phyloP scores from a whole-genome alignment of 2,888 invertebrate genomes.

The Congeria kusceri region DNA sequence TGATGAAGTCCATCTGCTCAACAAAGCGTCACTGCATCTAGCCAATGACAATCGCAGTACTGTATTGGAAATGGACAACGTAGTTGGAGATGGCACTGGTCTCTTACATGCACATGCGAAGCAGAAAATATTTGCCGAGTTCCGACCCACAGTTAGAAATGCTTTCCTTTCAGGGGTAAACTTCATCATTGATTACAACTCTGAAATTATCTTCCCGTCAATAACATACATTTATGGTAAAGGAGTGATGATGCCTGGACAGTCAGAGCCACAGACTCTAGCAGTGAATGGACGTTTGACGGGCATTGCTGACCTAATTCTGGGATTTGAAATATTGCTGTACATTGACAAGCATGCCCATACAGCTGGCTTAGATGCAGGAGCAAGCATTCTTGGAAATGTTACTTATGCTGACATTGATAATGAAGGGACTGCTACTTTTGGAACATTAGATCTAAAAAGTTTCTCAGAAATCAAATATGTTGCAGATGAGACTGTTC shows the following conservation, averaged over 20 bases:
- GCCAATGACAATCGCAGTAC: slow-evolving; percentile 43
- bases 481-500: slow-evolving; percentile 65
- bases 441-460: slow-evolving; percentile 72
- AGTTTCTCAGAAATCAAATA: slow-evolving; percentile 67
- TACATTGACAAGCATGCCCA: slow-evolving; percentile 67
- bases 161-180: slow-evolving; percentile 73
- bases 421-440: slow-evolving; percentile 57
- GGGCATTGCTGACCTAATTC: slow-evolving; percentile 68
- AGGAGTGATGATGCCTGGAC: slow-evolving; percentile 59
- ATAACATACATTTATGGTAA: slow-evolving; percentile 72
- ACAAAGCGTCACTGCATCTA: slow-evolving; percentile 70
- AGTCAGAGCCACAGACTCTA: slow-evolving; percentile 66
- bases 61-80: slow-evolving; percentile 57
- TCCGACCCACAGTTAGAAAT: slow-evolving; percentile 64
- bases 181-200: slow-evolving; percentile 68
- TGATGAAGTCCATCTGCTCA: slow-evolving; percentile 75
- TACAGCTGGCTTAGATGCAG: slow-evolving; percentile 63
- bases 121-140: slow-evolving; percentile 69
- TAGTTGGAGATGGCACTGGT: slow-evolving; percentile 73
- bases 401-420: slow-evolving; percentile 60
- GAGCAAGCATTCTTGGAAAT: too few species aligned
- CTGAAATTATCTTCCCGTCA: slow-evolving; percentile 70
- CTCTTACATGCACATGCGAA: slow-evolving; percentile 68
- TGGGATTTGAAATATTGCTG: slow-evolving; percentile 66
- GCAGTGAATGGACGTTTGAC: slow-evolving; percentile 69